These are phyloP conservation scores for Sitta carolinensis DNA, from an alignment of 2,797 vertebrate genomes.

Conservation along the genomic window DNA sequence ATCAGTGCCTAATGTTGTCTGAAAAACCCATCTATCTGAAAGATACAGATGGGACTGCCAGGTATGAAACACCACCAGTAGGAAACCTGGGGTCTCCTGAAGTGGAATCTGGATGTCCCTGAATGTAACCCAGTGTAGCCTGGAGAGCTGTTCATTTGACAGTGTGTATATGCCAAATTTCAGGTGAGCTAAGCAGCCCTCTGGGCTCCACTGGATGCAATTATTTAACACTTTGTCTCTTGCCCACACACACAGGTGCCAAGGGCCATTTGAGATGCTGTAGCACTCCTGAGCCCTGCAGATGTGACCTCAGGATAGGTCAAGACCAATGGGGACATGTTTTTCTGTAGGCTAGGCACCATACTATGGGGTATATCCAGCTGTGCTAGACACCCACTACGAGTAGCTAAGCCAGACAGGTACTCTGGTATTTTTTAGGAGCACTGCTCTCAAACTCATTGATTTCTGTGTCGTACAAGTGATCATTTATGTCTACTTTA, in stretches of 20 bases:
- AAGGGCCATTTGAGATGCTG: not conserved
- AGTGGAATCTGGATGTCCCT: not conserved
- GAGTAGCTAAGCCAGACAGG: not conserved
- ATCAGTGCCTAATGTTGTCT: not conserved
- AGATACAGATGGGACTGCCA: not conserved
- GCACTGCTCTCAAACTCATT: not conserved
- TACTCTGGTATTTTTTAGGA: not conserved
- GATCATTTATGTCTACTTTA: not conserved
- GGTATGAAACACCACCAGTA: not conserved
- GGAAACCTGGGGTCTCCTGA: not conserved
- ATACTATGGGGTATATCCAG: not conserved
- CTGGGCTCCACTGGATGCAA: not conserved
- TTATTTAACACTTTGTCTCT: not conserved
- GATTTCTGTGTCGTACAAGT: not conserved
- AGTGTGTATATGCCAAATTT: not conserved
- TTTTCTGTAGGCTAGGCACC: not conserved
- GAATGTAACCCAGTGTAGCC: not conserved
- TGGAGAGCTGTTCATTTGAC: not conserved
- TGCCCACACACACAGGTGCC: not conserved
- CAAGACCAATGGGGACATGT: accelerated
- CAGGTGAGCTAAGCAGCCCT: not conserved
- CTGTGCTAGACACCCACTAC: not conserved
- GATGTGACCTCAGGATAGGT: not conserved
- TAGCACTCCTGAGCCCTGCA: not conserved
- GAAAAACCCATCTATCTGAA: not conserved